These are phyloP conservation scores for Agrotis ipsilon DNA, from an alignment of 2,888 invertebrate genomes.

Conservation along the genomic window DNA sequence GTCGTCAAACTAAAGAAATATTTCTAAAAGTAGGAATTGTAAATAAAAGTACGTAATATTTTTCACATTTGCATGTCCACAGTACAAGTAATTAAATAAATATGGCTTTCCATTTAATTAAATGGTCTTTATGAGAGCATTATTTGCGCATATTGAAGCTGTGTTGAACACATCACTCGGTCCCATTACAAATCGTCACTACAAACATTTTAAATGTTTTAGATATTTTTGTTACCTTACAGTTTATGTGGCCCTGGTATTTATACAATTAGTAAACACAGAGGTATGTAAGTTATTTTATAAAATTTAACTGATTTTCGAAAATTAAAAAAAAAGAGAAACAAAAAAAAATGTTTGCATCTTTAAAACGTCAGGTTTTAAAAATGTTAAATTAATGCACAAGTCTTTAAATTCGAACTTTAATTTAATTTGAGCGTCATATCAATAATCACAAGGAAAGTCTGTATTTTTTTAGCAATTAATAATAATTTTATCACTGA, in stretches of 20 bases:
- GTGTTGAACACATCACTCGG: background rate
- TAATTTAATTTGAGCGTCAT: background rate
- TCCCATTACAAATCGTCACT: background rate
- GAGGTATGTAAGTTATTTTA: background rate
- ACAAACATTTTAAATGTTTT: background rate
- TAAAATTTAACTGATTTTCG: too few relatives aligned
- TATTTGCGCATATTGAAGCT: background rate
- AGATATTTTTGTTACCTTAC: background rate
- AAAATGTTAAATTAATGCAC: slow-evolving; percentile 1
- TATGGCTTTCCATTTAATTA: slow-evolving; percentile 1
- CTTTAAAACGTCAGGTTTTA: background rate
- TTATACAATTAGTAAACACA: background rate
- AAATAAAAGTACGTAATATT: background rate
- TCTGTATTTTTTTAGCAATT: background rate
- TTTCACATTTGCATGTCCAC: too few relatives aligned
- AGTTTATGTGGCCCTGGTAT: slow-evolving; percentile 32
- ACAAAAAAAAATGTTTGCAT: too few relatives aligned
- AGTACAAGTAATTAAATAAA: background rate
- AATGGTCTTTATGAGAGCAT: background rate
- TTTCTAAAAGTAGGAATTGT: background rate
- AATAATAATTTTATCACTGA: slow-evolving; percentile 9
- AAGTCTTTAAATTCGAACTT: background rate
- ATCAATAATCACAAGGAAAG: slow-evolving; percentile 29
- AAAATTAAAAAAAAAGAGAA: too few relatives aligned
- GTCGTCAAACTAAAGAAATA: background rate